Evolutionary conservation across 2,113 vertebrate genomes (phyloP).

Genomic region (Zapus hudsonius): DNA sequence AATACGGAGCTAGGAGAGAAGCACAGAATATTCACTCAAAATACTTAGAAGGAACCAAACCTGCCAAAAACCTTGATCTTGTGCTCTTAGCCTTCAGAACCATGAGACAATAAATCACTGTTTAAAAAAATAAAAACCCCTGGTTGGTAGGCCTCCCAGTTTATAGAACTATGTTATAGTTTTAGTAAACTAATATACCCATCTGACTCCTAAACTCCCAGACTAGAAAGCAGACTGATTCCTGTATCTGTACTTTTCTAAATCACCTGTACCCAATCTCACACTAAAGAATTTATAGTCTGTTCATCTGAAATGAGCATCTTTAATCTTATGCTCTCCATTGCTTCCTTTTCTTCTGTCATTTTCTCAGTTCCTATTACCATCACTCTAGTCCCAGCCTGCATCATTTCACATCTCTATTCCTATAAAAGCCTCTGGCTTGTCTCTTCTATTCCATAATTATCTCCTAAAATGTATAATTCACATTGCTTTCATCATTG

Average conservation of each 20-base stretch:
- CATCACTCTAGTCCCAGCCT: neutral
- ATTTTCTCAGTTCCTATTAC: constrained; percentile 29
- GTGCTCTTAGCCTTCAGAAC: constrained; percentile 13
- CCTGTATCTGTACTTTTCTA: constrained; percentile 6
- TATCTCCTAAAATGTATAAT: constrained; percentile 42
- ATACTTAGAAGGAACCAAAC: neutral
- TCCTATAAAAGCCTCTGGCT: constrained; percentile 15
- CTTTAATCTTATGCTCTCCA: constrained; percentile 17
- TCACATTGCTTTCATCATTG: constrained; percentile 45
- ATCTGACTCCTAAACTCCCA: neutral
- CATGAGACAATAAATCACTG: neutral
- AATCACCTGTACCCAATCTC: constrained; percentile 15
- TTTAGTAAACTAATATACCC: constrained; percentile 12
- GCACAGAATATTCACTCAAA: neutral
- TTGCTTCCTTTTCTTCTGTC: constrained; percentile 13
- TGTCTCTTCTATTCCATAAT: constrained; percentile 29
- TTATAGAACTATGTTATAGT: neutral
- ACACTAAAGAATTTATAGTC: neutral
- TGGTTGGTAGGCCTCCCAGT: neutral
- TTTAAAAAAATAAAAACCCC: neutral
- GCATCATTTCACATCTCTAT: constrained; percentile 29
- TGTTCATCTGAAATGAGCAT: constrained; percentile 1
- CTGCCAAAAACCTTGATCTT: neutral
- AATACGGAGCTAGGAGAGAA: neutral
- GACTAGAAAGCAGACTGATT: constrained; percentile 32